Evolutionary conservation across 2,888 invertebrate species (phyloP).

Genomic region (Cordilura impudica): DNA sequence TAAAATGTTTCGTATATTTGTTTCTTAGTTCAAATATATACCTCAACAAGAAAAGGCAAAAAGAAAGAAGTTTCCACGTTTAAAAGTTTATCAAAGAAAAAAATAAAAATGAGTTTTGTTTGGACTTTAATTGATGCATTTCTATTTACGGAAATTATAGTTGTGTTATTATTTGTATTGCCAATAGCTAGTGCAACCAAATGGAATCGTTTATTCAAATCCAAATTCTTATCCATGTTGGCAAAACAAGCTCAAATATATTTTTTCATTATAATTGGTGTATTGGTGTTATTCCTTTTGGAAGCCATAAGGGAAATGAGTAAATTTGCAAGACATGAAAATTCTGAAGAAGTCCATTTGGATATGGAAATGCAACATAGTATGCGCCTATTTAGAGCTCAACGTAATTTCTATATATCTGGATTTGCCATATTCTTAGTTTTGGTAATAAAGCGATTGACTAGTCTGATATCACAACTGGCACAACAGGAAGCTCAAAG

Average conservation of each 20-base stretch:
- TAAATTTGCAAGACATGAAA: slow-evolving; percentile 85
- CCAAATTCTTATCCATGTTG: slow-evolving; percentile 88
- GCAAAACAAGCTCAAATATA: slow-evolving; percentile 89
- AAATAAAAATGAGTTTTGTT: slow-evolving; percentile 92
- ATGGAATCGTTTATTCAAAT: slow-evolving; percentile 95
- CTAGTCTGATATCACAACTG: slow-evolving; percentile 89
- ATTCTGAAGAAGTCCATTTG: slow-evolving; percentile 77
- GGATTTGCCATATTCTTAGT: slow-evolving; percentile 97
- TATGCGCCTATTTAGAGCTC: slow-evolving; percentile 97
- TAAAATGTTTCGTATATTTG: neutral
- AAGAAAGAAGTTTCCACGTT: neutral
- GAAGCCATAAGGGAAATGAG: slow-evolving; percentile 97
- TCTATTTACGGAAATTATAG: slow-evolving; percentile 93
- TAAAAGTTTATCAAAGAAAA: neutral
- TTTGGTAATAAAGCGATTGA: slow-evolving; percentile 92
- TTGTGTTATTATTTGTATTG: slow-evolving; percentile 90
- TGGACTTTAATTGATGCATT: slow-evolving; percentile 98
- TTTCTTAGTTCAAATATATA: neutral
- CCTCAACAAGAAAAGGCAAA: neutral
- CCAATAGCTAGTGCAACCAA: slow-evolving; percentile 91
- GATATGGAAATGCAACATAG: slow-evolving; percentile 95
- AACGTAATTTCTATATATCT: slow-evolving; percentile 98
- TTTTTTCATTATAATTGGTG: slow-evolving; percentile 90
- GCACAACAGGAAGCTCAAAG: slow-evolving; percentile 90
- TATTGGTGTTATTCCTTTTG: slow-evolving; percentile 91